Conservation (phyloP, 2,888 invertebrate genomes). For the Hymenopus coronatus region DNA sequence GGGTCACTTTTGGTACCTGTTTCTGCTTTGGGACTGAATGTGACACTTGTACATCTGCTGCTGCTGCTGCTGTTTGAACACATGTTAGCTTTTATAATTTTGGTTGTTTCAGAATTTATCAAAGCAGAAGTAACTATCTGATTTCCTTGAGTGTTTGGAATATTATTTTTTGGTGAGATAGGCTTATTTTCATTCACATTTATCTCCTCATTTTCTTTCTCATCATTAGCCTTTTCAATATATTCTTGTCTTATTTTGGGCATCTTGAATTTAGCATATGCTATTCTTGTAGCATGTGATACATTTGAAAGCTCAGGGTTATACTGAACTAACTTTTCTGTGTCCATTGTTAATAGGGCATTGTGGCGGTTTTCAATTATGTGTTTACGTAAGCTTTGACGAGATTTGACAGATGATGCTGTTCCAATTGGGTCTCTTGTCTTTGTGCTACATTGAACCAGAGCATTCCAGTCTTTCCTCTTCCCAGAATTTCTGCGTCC, state of each 20-base stretch:
- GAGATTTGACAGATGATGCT: conserved; percentile 64
- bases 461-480: conserved; percentile 74
- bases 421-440: conserved; percentile 76
- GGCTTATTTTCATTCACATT: background rate
- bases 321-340: conserved; percentile 71
- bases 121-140: background rate
- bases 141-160: background rate
- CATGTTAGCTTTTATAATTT: background rate
- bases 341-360: conserved; percentile 65
- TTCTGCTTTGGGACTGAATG: background rate
- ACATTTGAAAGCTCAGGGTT: conserved; percentile 76
- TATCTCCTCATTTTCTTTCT: background rate
- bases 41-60: too few species aligned
- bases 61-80: background rate
- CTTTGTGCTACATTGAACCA: conserved; percentile 66
- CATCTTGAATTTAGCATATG: conserved; percentile 85
- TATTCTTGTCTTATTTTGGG: conserved; percentile 63
- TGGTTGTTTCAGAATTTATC: background rate
- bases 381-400: conserved; percentile 69
- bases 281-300: conserved; percentile 74
- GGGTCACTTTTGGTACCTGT: background rate
- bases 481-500: conserved; percentile 51
- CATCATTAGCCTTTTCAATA: conserved; percentile 39
- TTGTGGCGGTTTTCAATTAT: conserved; percentile 66
- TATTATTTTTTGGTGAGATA: background rate